phyloP scores from a whole-genome alignment of 2,888 invertebrate species.

The Drosophila austrosaltans region DNA sequence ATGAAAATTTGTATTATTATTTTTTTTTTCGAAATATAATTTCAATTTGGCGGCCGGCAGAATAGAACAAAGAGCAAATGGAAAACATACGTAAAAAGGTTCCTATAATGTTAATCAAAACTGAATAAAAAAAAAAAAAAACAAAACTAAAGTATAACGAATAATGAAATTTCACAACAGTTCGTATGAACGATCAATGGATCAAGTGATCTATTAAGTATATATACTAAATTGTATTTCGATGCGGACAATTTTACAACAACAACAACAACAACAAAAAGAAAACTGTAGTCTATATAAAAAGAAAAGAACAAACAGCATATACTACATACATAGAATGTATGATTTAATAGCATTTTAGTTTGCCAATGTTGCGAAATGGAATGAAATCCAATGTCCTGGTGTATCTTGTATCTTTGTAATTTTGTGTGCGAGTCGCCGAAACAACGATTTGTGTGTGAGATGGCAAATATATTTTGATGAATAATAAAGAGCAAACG shows the following conservation, averaged over 20 bases:
- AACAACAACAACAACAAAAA: no score
- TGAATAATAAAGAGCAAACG: slow-evolving; percentile 74
- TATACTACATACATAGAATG: slow-evolving; percentile 38
- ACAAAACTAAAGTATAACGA: slow-evolving; percentile 35
- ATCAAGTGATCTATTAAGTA: slow-evolving; percentile 36
- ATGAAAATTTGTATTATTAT: slow-evolving; percentile 19
- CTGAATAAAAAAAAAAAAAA: slow-evolving; percentile 32
- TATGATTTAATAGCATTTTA: slow-evolving; percentile 52
- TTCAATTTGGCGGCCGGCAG: slow-evolving; percentile 46
- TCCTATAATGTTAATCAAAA: slow-evolving; percentile 83
- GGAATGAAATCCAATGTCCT: slow-evolving; percentile 17
- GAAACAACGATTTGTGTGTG: slow-evolving; percentile 33
- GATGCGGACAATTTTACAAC: slow-evolving; percentile 71
- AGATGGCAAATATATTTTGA: slow-evolving; percentile 73
- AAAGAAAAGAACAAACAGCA: slow-evolving; percentile 33
- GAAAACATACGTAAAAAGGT: slow-evolving; percentile 83
- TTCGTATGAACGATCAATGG: slow-evolving; percentile 13
- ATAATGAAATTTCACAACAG: slow-evolving; percentile 42
- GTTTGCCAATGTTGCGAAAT: slow-evolving; percentile 69
- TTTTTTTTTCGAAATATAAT: slow-evolving; percentile 34
- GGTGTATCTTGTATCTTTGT: slow-evolving; percentile 61
- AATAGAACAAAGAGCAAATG: slow-evolving; percentile 41
- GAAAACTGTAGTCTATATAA: slow-evolving; percentile 54
- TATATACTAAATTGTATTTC: slow-evolving; percentile 57
- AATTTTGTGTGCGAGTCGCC: slow-evolving; percentile 61